Base-by-base conservation (phyloP, 2,888 invertebrate species). In the Quadroppia sp. region DNA sequence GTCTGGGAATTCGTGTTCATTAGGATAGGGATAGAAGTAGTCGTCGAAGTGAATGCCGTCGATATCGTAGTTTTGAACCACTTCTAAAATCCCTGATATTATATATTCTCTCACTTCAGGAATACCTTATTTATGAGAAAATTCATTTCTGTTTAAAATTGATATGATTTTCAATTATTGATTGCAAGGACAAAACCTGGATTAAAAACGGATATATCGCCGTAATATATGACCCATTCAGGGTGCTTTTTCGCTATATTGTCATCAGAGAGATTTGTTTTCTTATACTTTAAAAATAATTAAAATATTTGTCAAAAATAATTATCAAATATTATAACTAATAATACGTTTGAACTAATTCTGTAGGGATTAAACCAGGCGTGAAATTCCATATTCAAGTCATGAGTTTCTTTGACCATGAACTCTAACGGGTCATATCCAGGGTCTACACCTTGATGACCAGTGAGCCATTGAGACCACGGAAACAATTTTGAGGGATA, bases 351-450 rank as follows among this genome's bases (percentile, higher is more conserved):
- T 6, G 17, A 6, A 20, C 50, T 50, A 50, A 50, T 20, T 17
- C 50, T 17, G 20, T 50, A 50, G 20, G 50, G 50, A 50, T 50
- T 50, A 17, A 50, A 50, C 50, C 50, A 50, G 50, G 50, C 50
- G 50, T 50, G 50, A 17, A 50, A 50, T 20, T 50, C 50, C 7
- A 50, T 9, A 17, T 50, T 50, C 50, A n/a, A 9, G 50, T 17
- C 20, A 17, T 50, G 50, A n/a, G 50, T 50, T 20, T 50, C 50
- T 6, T 50, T 20, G n/a, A 50, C 6, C 17, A 20, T 20, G n/a
- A 50, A 50, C n/a, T 50, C 50, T 50, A 50, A 50, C n/a, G 50
- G 50, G n/a, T 50, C 50, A 20, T 50, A 50, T n/a, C 50, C 50
- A n/a, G 50, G 50, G 20, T 17, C 17, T 6, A 50, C 17, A 11